Evolutionary conservation across 2,888 invertebrate species (phyloP).

Genomic region (Drosophila anomalata): DNA sequence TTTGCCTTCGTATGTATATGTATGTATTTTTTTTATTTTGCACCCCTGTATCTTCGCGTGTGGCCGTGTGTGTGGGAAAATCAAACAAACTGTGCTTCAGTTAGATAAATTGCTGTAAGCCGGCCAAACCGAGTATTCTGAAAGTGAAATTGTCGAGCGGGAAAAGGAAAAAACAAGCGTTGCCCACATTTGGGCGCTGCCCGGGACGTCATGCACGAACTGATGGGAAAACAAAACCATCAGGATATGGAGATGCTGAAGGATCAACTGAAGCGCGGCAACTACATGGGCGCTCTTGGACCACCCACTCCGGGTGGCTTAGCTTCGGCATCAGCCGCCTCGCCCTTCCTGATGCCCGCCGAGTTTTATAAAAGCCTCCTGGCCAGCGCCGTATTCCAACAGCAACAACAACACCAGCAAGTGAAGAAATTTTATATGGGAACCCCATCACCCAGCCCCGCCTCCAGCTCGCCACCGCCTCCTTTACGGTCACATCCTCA

Average conservation of each 20-base stretch:
- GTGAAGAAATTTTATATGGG: conserved; percentile 37
- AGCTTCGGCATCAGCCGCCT: conserved; percentile 10
- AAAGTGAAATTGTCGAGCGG: conserved; percentile 63
- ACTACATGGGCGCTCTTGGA: conserved; percentile 52
- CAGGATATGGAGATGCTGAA: conserved; percentile 57
- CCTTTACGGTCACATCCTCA: conserved; percentile 69
- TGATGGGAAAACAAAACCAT: conserved; percentile 35
- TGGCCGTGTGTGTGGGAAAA: conserved; percentile 47
- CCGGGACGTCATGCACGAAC: conserved; percentile 51
- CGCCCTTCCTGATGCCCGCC: conserved; percentile 87
- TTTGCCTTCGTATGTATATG: neutral
- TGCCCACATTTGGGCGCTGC: conserved; percentile 58
- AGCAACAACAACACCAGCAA: conserved; percentile 79
- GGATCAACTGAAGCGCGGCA: conserved; percentile 62
- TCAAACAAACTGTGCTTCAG: conserved; percentile 53
- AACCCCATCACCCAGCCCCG: conserved; percentile 52
- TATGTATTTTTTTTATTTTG: neutral
- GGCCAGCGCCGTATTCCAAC: conserved; percentile 88
- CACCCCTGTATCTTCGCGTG: neutral
- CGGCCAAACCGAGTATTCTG: conserved; percentile 20
- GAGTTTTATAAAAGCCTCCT: conserved; percentile 92
- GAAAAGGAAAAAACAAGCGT: conserved; percentile 44
- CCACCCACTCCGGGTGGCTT: conserved; percentile 35
- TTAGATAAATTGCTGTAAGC: conserved; percentile 55
- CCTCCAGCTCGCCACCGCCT: conserved; percentile 20